Evolutionary conservation across 2,113 vertebrate species (phyloP).

Genomic region (Aldabrachelys gigantea): DNA sequence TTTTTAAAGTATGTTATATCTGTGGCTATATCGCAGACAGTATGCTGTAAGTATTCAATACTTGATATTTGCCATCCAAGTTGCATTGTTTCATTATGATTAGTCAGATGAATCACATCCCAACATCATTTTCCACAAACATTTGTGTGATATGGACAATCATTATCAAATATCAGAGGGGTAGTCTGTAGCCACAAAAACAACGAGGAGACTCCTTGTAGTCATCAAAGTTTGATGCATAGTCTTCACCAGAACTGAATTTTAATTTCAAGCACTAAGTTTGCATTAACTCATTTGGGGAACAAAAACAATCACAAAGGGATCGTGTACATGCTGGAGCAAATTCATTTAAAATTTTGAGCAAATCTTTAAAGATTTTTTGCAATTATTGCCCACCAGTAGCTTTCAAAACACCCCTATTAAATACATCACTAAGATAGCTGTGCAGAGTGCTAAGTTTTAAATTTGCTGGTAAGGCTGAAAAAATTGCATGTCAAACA

Average conservation of each 20-base stretch:
- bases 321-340: neutral
- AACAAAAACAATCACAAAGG: neutral
- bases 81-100: neutral
- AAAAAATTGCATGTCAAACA: neutral
- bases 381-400: neutral
- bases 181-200: too few relatives aligned
- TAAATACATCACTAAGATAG: neutral
- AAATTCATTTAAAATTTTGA: neutral
- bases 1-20: neutral
- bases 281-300: neutral
- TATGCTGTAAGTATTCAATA: neutral
- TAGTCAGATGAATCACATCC: neutral
- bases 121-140: neutral
- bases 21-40: neutral
- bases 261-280: neutral
- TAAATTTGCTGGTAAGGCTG: neutral
- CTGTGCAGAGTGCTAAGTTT: neutral
- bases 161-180: neutral
- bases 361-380: neutral
- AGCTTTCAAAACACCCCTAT: neutral
- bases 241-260: neutral
- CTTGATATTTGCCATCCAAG: neutral
- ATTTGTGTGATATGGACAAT: neutral
- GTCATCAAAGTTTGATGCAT: neutral
- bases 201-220: too few relatives aligned